Conservation (phyloP, 2,113 vertebrate species). For the Hippocampus guttulatus region DNA sequence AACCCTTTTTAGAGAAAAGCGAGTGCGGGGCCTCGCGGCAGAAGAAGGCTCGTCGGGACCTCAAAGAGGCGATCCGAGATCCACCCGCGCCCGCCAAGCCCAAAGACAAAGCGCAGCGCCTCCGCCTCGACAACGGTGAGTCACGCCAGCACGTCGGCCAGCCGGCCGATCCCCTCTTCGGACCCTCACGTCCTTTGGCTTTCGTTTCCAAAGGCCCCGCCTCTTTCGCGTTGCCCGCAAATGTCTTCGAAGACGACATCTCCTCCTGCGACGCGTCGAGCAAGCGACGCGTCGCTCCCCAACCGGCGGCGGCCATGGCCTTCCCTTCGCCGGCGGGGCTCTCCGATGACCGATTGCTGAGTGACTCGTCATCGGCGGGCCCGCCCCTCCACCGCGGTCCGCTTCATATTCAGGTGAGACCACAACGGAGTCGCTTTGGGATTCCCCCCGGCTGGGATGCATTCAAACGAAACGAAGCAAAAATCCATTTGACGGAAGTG, state of each 20-base stretch:
- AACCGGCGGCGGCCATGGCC: slow-evolving; percentile 48
- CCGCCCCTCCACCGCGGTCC: slow-evolving; percentile 53
- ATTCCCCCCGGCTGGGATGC: too few relatives aligned
- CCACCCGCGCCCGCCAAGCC: slow-evolving; percentile 64
- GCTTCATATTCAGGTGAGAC: slow-evolving; percentile 65
- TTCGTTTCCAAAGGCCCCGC: slow-evolving; percentile 54
- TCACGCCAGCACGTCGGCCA: background rate
- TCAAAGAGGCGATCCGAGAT: slow-evolving; percentile 67
- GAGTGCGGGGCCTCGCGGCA: slow-evolving; percentile 62
- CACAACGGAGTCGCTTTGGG: background rate
- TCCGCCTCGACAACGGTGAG: slow-evolving; percentile 52
- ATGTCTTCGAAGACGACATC: slow-evolving; percentile 80
- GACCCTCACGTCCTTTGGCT: slow-evolving; percentile 38
- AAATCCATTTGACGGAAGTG: too few relatives aligned
- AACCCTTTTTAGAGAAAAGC: slow-evolving; percentile 49
- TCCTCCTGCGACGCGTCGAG: slow-evolving; percentile 67
- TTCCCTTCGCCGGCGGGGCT: slow-evolving; percentile 63
- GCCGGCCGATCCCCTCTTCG: slow-evolving; percentile 8
- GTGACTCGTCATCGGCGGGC: slow-evolving; percentile 63
- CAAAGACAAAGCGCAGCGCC: slow-evolving; percentile 46
- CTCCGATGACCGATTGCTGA: slow-evolving; percentile 67
- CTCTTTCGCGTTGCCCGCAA: slow-evolving; percentile 61
- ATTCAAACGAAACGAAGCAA: too few relatives aligned
- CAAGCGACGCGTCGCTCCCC: slow-evolving; percentile 63
- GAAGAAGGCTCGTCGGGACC: slow-evolving; percentile 74